Evolutionary conservation across 2,113 vertebrate species (phyloP).

Genomic region (Fregetta grallaria): DNA sequence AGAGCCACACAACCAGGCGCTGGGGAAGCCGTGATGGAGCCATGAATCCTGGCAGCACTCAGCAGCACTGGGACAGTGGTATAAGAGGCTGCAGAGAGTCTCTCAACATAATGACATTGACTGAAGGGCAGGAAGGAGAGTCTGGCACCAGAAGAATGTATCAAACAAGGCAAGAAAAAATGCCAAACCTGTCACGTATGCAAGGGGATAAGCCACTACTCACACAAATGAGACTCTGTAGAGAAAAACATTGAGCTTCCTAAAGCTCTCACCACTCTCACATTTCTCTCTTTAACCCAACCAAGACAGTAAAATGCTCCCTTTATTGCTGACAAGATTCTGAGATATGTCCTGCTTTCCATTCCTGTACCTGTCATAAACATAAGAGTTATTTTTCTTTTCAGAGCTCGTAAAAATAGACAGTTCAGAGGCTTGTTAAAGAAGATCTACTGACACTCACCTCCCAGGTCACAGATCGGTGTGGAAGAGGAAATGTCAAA

Average conservation of each 20-base stretch:
- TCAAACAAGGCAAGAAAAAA: background rate
- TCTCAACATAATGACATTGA: background rate
- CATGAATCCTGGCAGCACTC: too few species aligned
- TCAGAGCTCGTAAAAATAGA: background rate
- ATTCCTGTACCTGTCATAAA: background rate
- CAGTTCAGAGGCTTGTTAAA: background rate
- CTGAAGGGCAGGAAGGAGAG: background rate
- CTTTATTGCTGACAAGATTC: background rate
- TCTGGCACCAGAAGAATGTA: background rate
- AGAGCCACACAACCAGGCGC: background rate
- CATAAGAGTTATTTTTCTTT: background rate
- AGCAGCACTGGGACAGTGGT: too few species aligned
- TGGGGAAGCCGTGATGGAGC: background rate
- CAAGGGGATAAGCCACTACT: background rate
- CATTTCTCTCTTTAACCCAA: background rate
- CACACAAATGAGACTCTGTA: background rate
- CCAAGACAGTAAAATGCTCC: background rate
- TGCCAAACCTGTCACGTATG: background rate
- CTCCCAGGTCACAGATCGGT: slow-evolving; percentile 81
- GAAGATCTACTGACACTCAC: slow-evolving; percentile 41
- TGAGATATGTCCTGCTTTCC: background rate
- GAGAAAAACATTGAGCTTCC: background rate
- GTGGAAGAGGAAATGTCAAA: slow-evolving; percentile 81
- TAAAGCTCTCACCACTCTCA: background rate
- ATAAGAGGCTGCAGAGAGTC: background rate